Base-by-base conservation (phyloP, 2,113 vertebrate species). In the Corapipo altera region DNA sequence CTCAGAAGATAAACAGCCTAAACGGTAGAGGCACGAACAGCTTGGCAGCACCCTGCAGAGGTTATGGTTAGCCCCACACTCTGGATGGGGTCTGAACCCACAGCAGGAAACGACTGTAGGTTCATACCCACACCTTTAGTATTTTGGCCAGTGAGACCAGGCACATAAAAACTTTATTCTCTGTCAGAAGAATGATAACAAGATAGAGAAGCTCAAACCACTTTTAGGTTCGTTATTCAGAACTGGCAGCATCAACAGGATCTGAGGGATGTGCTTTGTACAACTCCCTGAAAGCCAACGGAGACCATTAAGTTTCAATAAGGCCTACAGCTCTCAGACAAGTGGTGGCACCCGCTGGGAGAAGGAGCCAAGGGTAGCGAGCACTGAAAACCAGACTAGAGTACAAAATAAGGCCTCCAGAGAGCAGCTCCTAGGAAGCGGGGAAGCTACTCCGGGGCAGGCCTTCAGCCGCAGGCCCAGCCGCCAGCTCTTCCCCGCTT, bases 11-110 rank as follows among this genome's bases (percentile, higher is more conserved):
- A 58, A 58, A 44, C 4, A 79, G 22, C 14, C 35, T 33, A 20
- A 70, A 39, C 0, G 1, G 49, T 41, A 61, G 23, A 71, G 20
- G 28, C n/a, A 37, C 0, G 11, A 52, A 12, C 24, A 66, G 33
- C 33, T 17, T 39, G 20, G 28, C 16, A 81, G 46, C 37, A 52
- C 7, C 26, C 32, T 52, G 19, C 23, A 35, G 14, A 37, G 6
- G 8, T 3, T 32, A 37, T 0, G 0, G 43, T 17, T 4, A 24
- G 37, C 17, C 12, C 26, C 1, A 1, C 5, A 4, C 9, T 41
- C 35, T 11, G 22, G 6, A 14, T 6, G 5, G 9, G 13, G 3
- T 23, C 26, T 11, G 37, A 70, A 30, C 30, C 14, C 52, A 28
- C 16, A 35, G 15, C n/a, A 55, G 8, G 16, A 39, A 58, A 51